These are phyloP conservation scores for Tetragnatha montana DNA, from an alignment of 2,888 invertebrate species.

Conservation along the genomic window DNA sequence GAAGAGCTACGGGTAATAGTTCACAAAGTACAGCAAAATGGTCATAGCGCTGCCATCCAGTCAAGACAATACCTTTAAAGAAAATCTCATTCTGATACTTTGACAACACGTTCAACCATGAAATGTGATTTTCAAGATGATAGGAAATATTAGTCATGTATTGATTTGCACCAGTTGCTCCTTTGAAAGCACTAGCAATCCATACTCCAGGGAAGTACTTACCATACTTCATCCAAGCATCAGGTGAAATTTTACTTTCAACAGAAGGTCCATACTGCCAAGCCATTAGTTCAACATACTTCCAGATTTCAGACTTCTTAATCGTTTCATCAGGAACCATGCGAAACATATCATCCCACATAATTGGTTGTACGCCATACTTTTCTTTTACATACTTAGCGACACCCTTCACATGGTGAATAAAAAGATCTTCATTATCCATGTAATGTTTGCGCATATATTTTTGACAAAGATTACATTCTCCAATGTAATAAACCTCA, in stretches of 20 bases:
- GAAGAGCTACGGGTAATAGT: slow-evolving; percentile 82
- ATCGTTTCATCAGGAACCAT: slow-evolving; percentile 79
- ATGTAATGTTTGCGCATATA: slow-evolving; percentile 76
- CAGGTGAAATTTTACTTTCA: slow-evolving; percentile 74
- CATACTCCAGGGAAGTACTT: slow-evolving; percentile 85
- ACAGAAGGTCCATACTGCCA: slow-evolving; percentile 81
- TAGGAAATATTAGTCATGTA: slow-evolving; percentile 82
- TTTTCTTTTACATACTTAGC: slow-evolving; percentile 77
- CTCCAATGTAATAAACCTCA: slow-evolving; percentile 83
- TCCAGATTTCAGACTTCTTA: slow-evolving; percentile 77
- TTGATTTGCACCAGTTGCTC: slow-evolving; percentile 86
- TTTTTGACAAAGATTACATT: slow-evolving; percentile 76
- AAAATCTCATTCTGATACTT: slow-evolving; percentile 76
- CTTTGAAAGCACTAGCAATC: slow-evolving; percentile 91
- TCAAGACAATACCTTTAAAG: slow-evolving; percentile 82
- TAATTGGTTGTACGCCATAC: slow-evolving; percentile 79
- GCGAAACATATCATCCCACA: slow-evolving; percentile 90
- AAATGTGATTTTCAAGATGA: slow-evolving; percentile 84
- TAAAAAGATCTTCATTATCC: slow-evolving; percentile 80
- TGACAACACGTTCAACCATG: slow-evolving; percentile 82
- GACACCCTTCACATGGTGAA: slow-evolving; percentile 81
- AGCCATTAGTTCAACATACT: slow-evolving; percentile 82
- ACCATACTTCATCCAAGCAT: slow-evolving; percentile 77
- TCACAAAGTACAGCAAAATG: slow-evolving; percentile 84
- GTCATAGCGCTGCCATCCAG: slow-evolving; percentile 86